phyloP scores from a whole-genome alignment of 2,888 invertebrate genomes.

The Erynnis tages region DNA sequence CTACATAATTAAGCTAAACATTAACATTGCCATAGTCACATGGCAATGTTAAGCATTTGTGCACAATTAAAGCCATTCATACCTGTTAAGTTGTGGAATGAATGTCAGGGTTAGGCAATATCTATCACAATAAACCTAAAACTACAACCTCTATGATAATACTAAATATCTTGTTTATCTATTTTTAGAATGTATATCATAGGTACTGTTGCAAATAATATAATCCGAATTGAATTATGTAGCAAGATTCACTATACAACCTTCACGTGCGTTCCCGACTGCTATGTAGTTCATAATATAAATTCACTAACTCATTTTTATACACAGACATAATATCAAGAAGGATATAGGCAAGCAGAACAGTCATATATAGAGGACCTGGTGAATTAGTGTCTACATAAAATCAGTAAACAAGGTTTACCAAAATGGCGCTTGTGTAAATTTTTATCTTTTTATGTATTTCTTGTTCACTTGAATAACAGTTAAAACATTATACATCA shows the following conservation, averaged over 20 bases:
- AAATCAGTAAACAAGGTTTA: too few relatives aligned
- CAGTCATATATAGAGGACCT: too few relatives aligned
- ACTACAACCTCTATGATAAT: slow-evolving; percentile 50
- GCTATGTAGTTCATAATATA: neutral
- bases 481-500: too few relatives aligned
- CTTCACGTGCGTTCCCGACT: slow-evolving; percentile 2
- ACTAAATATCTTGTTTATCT: slow-evolving; percentile 37
- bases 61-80: slow-evolving; percentile 67
- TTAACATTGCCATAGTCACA: slow-evolving; percentile 40
- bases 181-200: slow-evolving; percentile 9
- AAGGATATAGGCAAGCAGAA: too few relatives aligned
- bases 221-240: slow-evolving; percentile 11
- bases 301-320: neutral
- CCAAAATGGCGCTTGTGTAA: too few relatives aligned
- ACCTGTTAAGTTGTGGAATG: slow-evolving; percentile 48
- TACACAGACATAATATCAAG: neutral
- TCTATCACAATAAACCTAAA: slow-evolving; percentile 66
- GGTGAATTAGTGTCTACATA: too few relatives aligned
- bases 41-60: too few relatives aligned
- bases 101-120: slow-evolving; percentile 56
- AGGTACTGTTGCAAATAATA: slow-evolving; percentile 15
- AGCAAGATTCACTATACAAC: slow-evolving; percentile 21
- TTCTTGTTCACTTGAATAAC: too few relatives aligned
- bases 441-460: too few relatives aligned
- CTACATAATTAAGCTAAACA: slow-evolving; percentile 24